phyloP scores from a whole-genome alignment of 1,140 invertebrate species.

The Sitobion miscanthi region DNA sequence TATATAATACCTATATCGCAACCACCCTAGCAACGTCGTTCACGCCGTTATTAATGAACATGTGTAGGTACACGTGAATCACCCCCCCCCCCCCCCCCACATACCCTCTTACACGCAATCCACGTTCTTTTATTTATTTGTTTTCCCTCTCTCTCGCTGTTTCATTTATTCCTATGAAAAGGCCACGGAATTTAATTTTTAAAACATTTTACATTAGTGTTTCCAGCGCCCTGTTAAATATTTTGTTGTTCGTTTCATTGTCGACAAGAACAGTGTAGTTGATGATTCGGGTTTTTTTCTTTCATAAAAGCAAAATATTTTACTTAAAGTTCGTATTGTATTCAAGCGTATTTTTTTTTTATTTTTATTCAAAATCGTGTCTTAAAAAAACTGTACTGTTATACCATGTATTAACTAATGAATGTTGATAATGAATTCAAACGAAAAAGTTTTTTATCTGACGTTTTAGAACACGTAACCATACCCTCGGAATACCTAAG shows the following conservation, averaged over 20 bases:
- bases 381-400: not conserved
- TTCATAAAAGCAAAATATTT: not conserved
- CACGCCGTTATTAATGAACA: slow-evolving; percentile 3
- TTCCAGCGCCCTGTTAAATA: not conserved
- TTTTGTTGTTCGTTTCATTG: not conserved
- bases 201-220: not conserved
- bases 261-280: not conserved
- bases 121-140: not conserved
- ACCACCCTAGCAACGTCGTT: not conserved
- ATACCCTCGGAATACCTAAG: not conserved
- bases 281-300: not conserved
- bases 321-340: not conserved
- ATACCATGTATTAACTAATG: not conserved
- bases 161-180: not conserved
- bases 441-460: not conserved
- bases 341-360: not conserved
- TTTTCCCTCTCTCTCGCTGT: not conserved
- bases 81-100: not conserved
- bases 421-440: not conserved
- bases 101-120: not conserved
- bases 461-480: not conserved
- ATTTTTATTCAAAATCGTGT: not conserved
- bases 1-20: not conserved
- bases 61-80: not conserved
- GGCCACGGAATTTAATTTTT: not conserved